Conservation (phyloP, 2,113 vertebrate genomes). For the Mustela lutreola region DNA sequence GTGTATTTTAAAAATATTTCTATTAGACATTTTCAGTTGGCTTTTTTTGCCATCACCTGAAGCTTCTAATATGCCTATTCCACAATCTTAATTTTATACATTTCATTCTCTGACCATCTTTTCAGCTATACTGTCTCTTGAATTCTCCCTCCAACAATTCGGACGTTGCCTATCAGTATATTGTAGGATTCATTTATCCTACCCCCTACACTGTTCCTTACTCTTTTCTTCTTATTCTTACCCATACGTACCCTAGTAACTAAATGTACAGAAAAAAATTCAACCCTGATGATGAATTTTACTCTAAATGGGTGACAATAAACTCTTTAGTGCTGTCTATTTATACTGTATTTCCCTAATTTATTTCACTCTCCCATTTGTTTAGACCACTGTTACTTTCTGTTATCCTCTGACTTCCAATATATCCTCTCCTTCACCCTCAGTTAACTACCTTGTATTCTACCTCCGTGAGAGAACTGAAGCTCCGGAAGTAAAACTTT, state of each 20-base stretch:
- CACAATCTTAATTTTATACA: background rate
- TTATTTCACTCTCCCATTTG: background rate
- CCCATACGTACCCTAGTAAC: background rate
- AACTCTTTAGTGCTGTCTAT: background rate
- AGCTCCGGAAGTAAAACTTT: background rate
- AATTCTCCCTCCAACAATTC: background rate
- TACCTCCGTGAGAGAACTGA: background rate
- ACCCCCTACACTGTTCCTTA: background rate
- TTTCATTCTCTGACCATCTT: constrained; percentile 31
- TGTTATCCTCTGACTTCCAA: background rate
- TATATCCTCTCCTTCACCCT: background rate
- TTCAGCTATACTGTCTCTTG: background rate
- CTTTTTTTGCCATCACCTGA: background rate
- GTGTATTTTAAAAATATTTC: background rate
- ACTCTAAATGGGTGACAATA: background rate
- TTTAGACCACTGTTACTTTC: background rate
- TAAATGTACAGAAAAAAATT: background rate
- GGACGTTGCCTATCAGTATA: background rate
- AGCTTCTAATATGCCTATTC: background rate
- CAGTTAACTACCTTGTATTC: background rate
- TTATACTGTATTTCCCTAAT: background rate
- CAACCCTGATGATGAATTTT: background rate
- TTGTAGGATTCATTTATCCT: background rate
- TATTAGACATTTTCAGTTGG: background rate
- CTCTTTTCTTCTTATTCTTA: background rate